Base-by-base conservation (phyloP, 2,113 vertebrate genomes). In the Serinus canaria region DNA sequence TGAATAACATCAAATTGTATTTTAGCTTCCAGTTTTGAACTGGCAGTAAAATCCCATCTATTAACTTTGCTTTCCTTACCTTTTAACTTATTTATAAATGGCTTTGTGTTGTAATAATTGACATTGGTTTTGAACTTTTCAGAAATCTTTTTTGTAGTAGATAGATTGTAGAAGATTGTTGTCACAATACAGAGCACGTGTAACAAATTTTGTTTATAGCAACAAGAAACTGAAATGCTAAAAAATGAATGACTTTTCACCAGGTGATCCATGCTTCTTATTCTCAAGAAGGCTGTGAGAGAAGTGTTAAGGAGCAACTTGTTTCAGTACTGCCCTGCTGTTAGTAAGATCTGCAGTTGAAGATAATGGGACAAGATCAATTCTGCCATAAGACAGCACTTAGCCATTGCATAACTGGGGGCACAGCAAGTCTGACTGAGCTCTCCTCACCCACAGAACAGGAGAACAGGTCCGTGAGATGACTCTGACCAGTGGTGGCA, bases 401-500 rank as follows among this genome's bases (percentile, higher is more conserved):
- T 24, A 30, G 35, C 13, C 0, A 0, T 28, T 49, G 35, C 25
- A 3, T 21, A 35, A 35, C 0, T 5, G 21, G 8, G 62, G 2
- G 13, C 62, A 50, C 10, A 13, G 25, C 44, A 35, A 17, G 11
- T 27, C 62, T 50, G 37, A 35, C 25, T 35, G 60, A 76, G 35
- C 35, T 50, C 31, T 75, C 13, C 15, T 16, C 10, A n/a, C n/a
- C 1, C 1, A 13, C 4, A 41, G 15, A 35, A 8, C 3, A 7
- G 7, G 10, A 59, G 35, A 49, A 35, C 35, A 25, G 7, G 16
- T 31, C 52, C 0, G 1, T 25, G 60, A 25, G 8, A 43, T 1
- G 2, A 4, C 7, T 43, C 44, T 9, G 21, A 37, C 31, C 16
- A 0, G 0, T 13, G 52, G 11, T 27, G 53, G 25, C 2, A 4